Base-by-base conservation (phyloP, 2,113 vertebrate species). In the Tragelaphus imberbis region DNA sequence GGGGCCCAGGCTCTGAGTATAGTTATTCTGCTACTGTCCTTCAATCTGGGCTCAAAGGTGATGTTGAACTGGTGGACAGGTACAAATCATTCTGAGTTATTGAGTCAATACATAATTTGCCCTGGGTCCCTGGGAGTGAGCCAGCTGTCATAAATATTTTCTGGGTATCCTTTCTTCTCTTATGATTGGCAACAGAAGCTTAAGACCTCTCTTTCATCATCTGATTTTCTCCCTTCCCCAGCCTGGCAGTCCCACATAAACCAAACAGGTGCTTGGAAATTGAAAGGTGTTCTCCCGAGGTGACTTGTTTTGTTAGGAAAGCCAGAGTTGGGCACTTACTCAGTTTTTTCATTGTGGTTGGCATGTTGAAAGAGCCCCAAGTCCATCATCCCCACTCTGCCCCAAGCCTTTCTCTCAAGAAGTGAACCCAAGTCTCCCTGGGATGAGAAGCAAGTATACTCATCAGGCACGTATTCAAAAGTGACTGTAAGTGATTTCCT, bases 61-160 rank as follows among this genome's bases (percentile, higher is more conserved):
- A 81, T 21, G 81, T 28, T 84, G 59, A 84, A 77, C 91, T 96
- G 84, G 92, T 93, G 44, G 88, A 80, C 90, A 95, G 81, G 80
- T 95, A 92, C 84, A 85, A 82, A 94, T 92, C 75, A 27, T 94
- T 96, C 88, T 79, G 51, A 90, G 75, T 97, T 97, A 92, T 2
- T 68, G 75, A 88, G 25, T 96, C 92, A 90, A 97, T 87, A 81
- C 56, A 79, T 92, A 82, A 95, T 94, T 95, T 89, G 1, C 77
- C 80, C 56, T 27, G n/a, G 19, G 25, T 63, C 58, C 3, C 0
- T 82, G 53, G 53, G 36, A 58, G 21, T 65, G 47, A 84, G 87
- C 16, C 7, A 44, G 63, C 90, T 84, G 59, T 92, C 71, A 53
- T 28, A 63, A 30, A 58, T 55, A n/a, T 93, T 84, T 93, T 82